phyloP scores from a whole-genome alignment of 1,140 invertebrate genomes.

The Rhynchophorus ferrugineus region DNA sequence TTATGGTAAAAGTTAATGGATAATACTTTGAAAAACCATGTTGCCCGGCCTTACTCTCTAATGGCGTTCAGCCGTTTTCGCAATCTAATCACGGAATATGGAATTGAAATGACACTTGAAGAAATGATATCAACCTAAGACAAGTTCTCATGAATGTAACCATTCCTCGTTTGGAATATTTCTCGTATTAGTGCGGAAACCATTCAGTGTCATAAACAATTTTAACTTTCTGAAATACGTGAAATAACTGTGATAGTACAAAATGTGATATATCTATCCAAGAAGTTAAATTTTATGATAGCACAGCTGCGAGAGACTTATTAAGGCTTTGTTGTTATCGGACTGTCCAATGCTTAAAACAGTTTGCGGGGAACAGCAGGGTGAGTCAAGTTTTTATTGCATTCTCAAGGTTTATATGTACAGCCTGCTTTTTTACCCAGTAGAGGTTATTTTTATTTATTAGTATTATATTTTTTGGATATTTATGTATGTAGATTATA shows the following conservation, averaged over 20 bases:
- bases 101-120: conserved; percentile 31
- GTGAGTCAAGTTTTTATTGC: neutral
- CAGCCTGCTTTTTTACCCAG: no score
- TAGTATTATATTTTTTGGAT: no score
- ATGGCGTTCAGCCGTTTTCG: conserved; percentile 36
- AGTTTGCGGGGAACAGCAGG: neutral
- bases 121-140: conserved; percentile 19
- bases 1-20: conserved; percentile 10
- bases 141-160: conserved; percentile 14
- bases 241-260: conserved; percentile 34
- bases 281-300: conserved; percentile 19
- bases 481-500: no score
- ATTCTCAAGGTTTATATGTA: no score
- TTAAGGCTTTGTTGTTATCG: conserved; percentile 4
- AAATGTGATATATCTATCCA: conserved; percentile 31
- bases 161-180: conserved; percentile 6
- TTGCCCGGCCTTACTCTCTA: conserved; percentile 35
- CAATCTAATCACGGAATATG: conserved; percentile 27
- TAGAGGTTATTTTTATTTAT: no score
- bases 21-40: conserved; percentile 27
- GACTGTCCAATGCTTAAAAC: conserved; percentile 5
- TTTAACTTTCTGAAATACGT: conserved; percentile 17
- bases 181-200: neutral
- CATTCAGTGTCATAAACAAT: conserved; percentile 10
- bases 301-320: conserved; percentile 11